phyloP scores from a whole-genome alignment of 2,113 vertebrate genomes.

The Parotia lawesii region DNA sequence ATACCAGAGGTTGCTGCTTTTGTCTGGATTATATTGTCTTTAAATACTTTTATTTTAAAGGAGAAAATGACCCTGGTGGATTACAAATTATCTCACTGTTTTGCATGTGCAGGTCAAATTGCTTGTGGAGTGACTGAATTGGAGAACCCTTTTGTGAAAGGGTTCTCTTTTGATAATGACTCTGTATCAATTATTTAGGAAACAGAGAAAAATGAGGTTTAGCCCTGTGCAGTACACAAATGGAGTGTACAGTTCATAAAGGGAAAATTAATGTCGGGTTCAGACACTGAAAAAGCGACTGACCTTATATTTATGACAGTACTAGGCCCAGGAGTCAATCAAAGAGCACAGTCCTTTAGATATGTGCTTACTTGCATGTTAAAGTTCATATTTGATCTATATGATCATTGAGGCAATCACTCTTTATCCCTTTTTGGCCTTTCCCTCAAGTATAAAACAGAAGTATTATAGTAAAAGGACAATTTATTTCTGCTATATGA shows the following conservation, averaged over 20 bases:
- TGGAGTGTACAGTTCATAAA: neutral
- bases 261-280: neutral
- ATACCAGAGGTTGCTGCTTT: neutral
- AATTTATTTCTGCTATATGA: neutral
- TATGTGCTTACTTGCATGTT: neutral
- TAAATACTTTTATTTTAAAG: neutral
- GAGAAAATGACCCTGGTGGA: neutral
- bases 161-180: neutral
- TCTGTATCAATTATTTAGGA: conserved; percentile 4
- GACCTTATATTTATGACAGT: conserved; percentile 20
- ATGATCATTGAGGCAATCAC: neutral
- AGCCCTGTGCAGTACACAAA: neutral
- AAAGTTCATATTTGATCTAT: conserved; percentile 32
- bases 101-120: neutral
- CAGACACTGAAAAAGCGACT: conserved; percentile 1
- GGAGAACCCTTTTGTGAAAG: neutral
- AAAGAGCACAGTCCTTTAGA: neutral
- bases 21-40: neutral
- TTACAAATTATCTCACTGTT: neutral
- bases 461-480: neutral
- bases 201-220: neutral
- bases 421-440: conserved; percentile 1
- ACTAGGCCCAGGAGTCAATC: neutral
- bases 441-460: neutral
- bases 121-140: neutral